These are phyloP conservation scores for Stichopus chloronotus DNA, from an alignment of 35 echinoderm and acorn worm species.

Conservation along the genomic window DNA sequence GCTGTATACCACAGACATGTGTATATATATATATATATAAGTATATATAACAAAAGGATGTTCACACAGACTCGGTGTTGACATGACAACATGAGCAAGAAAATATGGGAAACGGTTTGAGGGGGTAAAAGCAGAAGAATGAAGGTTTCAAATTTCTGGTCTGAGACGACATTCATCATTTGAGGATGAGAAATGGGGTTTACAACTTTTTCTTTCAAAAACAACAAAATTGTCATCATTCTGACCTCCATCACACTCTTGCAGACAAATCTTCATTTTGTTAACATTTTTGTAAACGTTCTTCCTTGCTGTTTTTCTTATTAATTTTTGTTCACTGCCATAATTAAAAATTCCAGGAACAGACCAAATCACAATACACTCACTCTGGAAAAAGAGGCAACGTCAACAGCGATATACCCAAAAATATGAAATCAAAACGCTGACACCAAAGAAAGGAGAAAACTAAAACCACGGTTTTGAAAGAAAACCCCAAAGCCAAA, in stretches of 20 bases:
- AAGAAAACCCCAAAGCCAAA: slow-evolving; percentile 16
- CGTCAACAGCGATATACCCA: background rate
- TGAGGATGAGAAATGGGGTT: no score
- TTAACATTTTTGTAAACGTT: background rate
- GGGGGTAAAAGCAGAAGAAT: background rate
- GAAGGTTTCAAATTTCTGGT: background rate
- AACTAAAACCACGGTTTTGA: background rate
- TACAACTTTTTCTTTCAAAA: no score
- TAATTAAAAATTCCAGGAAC: background rate
- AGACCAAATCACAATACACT: slow-evolving; percentile 11
- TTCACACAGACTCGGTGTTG: slow-evolving; percentile 8
- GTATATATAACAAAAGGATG: background rate
- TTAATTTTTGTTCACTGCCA: background rate
- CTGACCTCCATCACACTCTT: no score
- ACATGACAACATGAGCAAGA: slow-evolving; percentile 14
- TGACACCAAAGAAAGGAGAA: background rate
- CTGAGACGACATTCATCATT: no score
- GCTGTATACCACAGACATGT: no score
- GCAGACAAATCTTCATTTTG: no score
- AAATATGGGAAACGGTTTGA: background rate
- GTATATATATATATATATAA: no score
- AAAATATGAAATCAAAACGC: background rate
- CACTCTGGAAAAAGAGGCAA: slow-evolving; percentile 30
- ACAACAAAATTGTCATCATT: no score
- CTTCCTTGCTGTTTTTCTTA: background rate